These are phyloP conservation scores for Sitta carolinensis DNA, from an alignment of 2,797 vertebrate species.

Conservation along the genomic window DNA sequence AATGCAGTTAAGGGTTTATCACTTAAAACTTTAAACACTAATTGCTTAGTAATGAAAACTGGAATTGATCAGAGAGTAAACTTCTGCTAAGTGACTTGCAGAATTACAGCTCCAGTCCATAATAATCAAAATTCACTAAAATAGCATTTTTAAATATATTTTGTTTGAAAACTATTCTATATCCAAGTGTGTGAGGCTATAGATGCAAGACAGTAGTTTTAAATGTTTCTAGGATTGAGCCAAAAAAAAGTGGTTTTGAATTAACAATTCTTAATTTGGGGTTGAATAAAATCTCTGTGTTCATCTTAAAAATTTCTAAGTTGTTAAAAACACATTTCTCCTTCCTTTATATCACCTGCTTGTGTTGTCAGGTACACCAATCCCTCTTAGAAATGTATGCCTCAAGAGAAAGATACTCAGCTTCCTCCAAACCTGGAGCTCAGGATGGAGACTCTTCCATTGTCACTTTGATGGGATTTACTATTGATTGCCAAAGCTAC, in stretches of 20 bases:
- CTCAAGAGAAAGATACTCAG: neutral
- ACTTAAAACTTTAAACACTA: conserved; percentile 57
- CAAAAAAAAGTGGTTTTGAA: neutral
- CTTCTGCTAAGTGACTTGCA: conserved; percentile 34
- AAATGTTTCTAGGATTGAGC: neutral
- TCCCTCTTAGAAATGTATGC: neutral
- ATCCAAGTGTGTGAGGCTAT: neutral
- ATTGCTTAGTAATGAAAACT: conserved; percentile 65
- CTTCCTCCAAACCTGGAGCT: neutral
- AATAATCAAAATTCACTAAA: conserved; percentile 43
- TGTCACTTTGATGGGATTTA: neutral
- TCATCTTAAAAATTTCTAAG: neutral
- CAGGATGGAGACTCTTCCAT: neutral
- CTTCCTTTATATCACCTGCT: neutral
- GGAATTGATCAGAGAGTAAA: conserved; percentile 56
- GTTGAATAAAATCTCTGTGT: neutral
- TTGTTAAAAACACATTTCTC: neutral
- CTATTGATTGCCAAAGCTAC: neutral
- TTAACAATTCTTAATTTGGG: neutral
- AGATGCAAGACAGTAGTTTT: neutral
- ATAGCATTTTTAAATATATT: neutral
- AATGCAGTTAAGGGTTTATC: conserved; percentile 20
- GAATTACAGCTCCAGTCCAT: conserved; percentile 7
- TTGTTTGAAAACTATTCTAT: neutral
- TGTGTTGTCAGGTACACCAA: neutral